Percentiles rank a stretch among this genome's conserved stretches.
Evolutionary conservation across 2,113 vertebrate species (phyloP).

Genomic region (Caranx melampygus): DNA sequence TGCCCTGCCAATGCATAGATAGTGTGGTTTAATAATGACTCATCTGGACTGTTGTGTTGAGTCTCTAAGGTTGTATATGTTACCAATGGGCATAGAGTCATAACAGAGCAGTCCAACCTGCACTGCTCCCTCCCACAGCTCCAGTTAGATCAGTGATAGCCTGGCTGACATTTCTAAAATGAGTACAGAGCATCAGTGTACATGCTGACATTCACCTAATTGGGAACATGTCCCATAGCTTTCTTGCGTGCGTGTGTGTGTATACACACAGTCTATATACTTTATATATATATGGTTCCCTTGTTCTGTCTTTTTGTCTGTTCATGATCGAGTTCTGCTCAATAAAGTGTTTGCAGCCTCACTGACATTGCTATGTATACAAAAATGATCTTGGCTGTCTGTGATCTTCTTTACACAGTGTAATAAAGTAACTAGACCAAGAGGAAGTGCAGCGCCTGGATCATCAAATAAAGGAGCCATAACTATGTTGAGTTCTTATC

Average conservation of each 20-base stretch:
- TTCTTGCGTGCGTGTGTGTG: background rate
- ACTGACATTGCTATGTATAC: slow-evolving; percentile 10
- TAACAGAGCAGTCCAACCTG: slow-evolving; percentile 48
- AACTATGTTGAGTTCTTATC: slow-evolving; percentile 47
- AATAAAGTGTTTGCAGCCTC: slow-evolving; percentile 21
- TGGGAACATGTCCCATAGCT: slow-evolving; percentile 53
- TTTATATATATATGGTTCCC: background rate
- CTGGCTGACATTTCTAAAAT: slow-evolving; percentile 66
- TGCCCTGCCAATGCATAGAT: slow-evolving; percentile 39
- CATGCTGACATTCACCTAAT: slow-evolving; percentile 66
- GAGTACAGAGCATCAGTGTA: slow-evolving; percentile 42
- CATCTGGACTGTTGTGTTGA: slow-evolving; percentile 37
- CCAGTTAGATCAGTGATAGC: slow-evolving; percentile 56
- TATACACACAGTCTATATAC: background rate
- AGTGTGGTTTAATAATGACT: slow-evolving; percentile 56
- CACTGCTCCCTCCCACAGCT: slow-evolving; percentile 37
- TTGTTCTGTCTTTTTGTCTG: background rate
- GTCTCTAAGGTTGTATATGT: slow-evolving; percentile 39
- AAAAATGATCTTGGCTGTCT: slow-evolving; percentile 6
- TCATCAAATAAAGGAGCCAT: slow-evolving; percentile 44
- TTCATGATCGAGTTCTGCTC: background rate
- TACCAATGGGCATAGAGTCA: slow-evolving; percentile 30
- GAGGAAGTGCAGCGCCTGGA: slow-evolving; percentile 24
- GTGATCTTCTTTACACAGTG: slow-evolving; percentile 3
- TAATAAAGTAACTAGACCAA: slow-evolving; percentile 24